These are phyloP conservation scores for Origma solitaria DNA, from an alignment of 2,113 vertebrate genomes.

Conservation along the genomic window DNA sequence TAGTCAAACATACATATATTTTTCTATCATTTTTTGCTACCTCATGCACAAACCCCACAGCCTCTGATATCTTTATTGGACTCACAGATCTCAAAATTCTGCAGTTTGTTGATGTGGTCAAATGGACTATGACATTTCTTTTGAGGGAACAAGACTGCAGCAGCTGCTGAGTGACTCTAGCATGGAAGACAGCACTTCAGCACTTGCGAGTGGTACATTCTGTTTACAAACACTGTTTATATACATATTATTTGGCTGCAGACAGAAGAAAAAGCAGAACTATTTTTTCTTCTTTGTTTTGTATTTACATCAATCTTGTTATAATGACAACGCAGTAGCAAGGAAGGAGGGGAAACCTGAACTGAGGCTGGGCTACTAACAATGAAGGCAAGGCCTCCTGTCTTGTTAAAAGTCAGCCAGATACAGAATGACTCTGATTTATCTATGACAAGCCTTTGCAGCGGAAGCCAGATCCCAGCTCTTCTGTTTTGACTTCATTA, in stretches of 20 bases:
- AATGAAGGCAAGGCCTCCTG: not conserved
- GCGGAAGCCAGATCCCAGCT: not conserved
- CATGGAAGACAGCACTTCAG: not conserved
- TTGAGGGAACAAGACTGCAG: not conserved
- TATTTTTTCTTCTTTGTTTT: not conserved
- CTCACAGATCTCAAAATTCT: not conserved
- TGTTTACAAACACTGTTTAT: not conserved
- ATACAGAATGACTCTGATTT: not conserved
- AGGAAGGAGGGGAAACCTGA: not conserved
- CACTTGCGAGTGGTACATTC: not conserved
- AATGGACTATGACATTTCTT: not conserved
- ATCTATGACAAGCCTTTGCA: not conserved
- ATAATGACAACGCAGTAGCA: not conserved
- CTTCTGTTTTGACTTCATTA: not conserved
- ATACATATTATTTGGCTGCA: not conserved
- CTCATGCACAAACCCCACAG: not conserved
- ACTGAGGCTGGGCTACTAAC: not conserved
- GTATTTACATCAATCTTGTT: not conserved
- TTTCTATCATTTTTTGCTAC: not conserved
- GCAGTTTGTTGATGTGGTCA: not conserved
- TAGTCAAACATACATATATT: not conserved
- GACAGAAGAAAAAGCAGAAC: not conserved
- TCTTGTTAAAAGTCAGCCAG: not conserved
- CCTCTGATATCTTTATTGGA: not conserved
- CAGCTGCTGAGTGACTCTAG: not conserved